Evolutionary conservation across 2,888 invertebrate species (phyloP).

Genomic region (Oscheius sp.): DNA sequence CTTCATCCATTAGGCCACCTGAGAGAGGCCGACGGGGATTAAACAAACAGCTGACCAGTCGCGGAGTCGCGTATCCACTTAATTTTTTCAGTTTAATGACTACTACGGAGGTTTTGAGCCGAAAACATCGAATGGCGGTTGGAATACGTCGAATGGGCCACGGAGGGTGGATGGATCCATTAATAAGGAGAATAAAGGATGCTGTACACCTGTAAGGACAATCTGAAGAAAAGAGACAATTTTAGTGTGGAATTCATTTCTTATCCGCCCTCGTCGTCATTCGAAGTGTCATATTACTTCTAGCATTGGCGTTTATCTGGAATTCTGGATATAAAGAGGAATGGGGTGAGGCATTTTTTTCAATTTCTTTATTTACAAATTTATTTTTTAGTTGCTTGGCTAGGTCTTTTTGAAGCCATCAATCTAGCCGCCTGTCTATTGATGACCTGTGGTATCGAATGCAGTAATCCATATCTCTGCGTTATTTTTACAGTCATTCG

Average conservation of each 20-base stretch:
- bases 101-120: constrained; percentile 44
- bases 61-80: neutral
- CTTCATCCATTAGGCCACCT: constrained; percentile 8
- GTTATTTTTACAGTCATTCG: constrained; percentile 44
- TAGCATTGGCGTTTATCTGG: neutral
- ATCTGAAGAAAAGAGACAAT: no score
- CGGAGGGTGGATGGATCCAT: constrained; percentile 15
- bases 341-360: constrained; percentile 1
- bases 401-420: constrained; percentile 20
- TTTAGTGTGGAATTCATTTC: constrained; percentile 7
- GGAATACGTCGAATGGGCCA: constrained; percentile 18
- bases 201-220: constrained; percentile 4
- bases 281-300: neutral
- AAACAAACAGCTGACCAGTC: constrained; percentile 23
- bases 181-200: constrained; percentile 10
- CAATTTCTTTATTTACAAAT: neutral
- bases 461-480: constrained; percentile 43
- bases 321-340: constrained; percentile 7
- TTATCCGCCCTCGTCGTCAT: neutral
- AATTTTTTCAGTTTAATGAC: constrained; percentile 41
- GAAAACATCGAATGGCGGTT: constrained; percentile 14
- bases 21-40: constrained; percentile 6
- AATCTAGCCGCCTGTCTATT: constrained; percentile 32
- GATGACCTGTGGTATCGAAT: constrained; percentile 40
- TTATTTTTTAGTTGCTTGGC: constrained; percentile 25